phyloP scores from a whole-genome alignment of 1,140 invertebrate genomes.

The Drosophila sulfurigaster region DNA sequence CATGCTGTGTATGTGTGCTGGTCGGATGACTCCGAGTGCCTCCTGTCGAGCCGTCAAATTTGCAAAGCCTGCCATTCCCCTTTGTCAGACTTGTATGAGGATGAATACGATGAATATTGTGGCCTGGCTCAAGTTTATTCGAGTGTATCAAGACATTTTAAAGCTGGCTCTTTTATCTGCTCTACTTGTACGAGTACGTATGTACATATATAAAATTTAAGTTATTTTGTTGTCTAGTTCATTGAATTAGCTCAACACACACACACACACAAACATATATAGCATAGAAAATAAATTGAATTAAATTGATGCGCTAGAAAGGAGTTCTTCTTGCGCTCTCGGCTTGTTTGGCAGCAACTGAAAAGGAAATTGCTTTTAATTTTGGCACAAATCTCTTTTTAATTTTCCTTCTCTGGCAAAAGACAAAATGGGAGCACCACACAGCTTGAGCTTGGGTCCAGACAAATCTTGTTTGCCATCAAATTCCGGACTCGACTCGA shows the following conservation, averaged over 20 bases:
- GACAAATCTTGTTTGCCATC: conserved; percentile 36
- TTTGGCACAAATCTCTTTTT: conserved; percentile 78
- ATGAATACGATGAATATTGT: conserved; percentile 5
- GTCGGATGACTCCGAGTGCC: conserved; percentile 34
- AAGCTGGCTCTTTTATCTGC: conserved; percentile 32
- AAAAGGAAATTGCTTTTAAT: conserved; percentile 76
- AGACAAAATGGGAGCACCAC: conserved; percentile 30
- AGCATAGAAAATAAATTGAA: conserved; percentile 70
- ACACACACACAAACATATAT: conserved; percentile 9
- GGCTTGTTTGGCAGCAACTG: conserved; percentile 30
- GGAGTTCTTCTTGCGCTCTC: conserved; percentile 29
- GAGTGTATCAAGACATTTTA: conserved; percentile 48
- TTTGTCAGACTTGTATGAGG: conserved; percentile 1
- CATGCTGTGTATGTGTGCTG: conserved; percentile 18
- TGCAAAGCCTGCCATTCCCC: conserved; percentile 31
- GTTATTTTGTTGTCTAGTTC: conserved; percentile 76
- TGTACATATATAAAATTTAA: conserved; percentile 57
- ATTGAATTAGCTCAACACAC: conserved; percentile 69
- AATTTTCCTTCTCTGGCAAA: conserved; percentile 55
- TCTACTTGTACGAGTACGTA: neutral
- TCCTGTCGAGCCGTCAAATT: conserved; percentile 63
- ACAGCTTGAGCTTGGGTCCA: conserved; percentile 9
- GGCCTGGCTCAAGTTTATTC: conserved; percentile 16
- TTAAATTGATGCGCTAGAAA: conserved; percentile 68
- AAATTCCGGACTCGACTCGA: conserved; percentile 12